Conservation (phyloP, 2,797 vertebrate genomes). For the Pseudotriccus pelzelni region DNA sequence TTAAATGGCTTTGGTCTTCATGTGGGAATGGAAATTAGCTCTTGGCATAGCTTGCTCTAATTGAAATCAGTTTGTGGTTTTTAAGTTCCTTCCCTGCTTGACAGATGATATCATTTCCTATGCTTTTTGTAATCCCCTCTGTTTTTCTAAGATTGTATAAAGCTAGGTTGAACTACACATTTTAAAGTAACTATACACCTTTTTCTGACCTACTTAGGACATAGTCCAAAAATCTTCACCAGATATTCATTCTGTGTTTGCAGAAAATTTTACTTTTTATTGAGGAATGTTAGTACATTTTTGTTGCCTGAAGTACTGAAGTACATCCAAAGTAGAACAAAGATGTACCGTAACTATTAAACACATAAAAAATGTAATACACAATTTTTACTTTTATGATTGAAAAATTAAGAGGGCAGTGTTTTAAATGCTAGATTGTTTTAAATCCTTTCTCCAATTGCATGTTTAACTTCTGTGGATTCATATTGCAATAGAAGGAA, state of each 20-base stretch:
- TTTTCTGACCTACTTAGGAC: constrained; percentile 74
- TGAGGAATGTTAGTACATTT: constrained; percentile 51
- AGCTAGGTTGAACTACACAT: constrained; percentile 70
- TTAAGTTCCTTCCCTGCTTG: constrained; percentile 78
- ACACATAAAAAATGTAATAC: not conserved
- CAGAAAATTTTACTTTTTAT: constrained; percentile 57
- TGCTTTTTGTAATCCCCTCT: constrained; percentile 76
- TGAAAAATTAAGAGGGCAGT: not conserved
- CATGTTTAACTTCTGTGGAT: not conserved
- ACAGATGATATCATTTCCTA: constrained; percentile 84
- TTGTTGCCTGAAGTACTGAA: constrained; percentile 48
- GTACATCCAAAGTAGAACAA: constrained; percentile 6
- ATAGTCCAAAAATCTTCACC: constrained; percentile 56
- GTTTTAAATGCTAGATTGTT: not conserved
- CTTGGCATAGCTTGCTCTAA: constrained; percentile 77
- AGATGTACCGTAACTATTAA: not conserved
- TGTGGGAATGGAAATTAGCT: constrained; percentile 81
- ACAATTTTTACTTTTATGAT: not conserved
- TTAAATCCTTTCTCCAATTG: not conserved
- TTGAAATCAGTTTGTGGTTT: constrained; percentile 83
- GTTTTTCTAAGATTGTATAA: constrained; percentile 79
- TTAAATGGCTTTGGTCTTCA: constrained; percentile 76
- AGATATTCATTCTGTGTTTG: constrained; percentile 50
- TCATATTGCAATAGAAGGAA: not conserved
- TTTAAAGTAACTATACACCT: constrained; percentile 73